Conservation (phyloP, 2,113 vertebrate species). For the Xyliphius kryptos region DNA sequence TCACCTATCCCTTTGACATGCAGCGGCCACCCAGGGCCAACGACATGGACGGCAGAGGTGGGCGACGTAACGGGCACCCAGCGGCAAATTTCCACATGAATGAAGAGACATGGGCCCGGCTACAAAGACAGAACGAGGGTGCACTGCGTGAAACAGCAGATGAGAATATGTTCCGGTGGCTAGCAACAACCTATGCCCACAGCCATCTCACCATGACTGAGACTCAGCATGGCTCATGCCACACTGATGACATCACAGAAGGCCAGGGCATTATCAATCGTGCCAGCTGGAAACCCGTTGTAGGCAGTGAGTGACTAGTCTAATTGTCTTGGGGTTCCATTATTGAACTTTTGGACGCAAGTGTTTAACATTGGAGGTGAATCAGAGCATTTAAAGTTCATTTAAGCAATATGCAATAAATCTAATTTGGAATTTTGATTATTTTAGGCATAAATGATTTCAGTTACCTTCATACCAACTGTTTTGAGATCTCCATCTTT, state of each 20-base stretch:
- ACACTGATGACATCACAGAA: constrained; percentile 90
- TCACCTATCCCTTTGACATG: constrained; percentile 76
- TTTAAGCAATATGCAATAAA: not conserved
- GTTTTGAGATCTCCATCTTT: constrained; percentile 94
- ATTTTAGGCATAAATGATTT: constrained; percentile 95
- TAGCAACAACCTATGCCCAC: constrained; percentile 91
- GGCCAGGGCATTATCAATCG: constrained; percentile 93
- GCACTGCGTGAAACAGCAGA: constrained; percentile 60
- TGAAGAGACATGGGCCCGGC: constrained; percentile 65
- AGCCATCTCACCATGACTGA: constrained; percentile 93
- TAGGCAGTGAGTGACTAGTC: constrained; percentile 76
- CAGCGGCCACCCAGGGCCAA: constrained; percentile 49
- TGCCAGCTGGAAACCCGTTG: constrained; percentile 92
- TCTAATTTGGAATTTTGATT: constrained; percentile 33
- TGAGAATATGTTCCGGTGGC: constrained; percentile 92
- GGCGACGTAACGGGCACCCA: not conserved
- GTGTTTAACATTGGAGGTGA: not conserved
- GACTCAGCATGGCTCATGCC: constrained; percentile 81
- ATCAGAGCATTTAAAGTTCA: not conserved
- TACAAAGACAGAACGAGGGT: constrained; percentile 64
- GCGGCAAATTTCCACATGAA: constrained; percentile 31
- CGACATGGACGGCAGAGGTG: not conserved
- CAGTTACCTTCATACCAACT: constrained; percentile 97
- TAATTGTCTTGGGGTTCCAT: not conserved
- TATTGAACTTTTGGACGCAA: not conserved